These are phyloP conservation scores for Drosophila borborema DNA, from an alignment of 2,888 invertebrate species.

Conservation along the genomic window DNA sequence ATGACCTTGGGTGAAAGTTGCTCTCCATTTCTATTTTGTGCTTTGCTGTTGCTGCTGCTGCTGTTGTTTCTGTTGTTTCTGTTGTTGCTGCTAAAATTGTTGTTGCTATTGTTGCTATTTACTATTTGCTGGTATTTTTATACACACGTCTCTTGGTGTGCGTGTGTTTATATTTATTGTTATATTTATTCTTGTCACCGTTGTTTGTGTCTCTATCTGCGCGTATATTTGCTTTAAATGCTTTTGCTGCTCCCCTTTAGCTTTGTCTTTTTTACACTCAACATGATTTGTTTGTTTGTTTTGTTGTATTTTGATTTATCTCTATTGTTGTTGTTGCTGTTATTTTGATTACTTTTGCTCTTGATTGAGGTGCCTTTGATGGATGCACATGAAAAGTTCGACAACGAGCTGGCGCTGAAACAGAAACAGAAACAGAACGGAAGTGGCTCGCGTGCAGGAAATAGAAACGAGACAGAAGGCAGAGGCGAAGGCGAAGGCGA, in stretches of 20 bases:
- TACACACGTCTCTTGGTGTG: conserved; percentile 22
- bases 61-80: conserved; percentile 17
- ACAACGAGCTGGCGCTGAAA: conserved; percentile 26
- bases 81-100: conserved; percentile 19
- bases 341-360: conserved; percentile 74
- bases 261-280: conserved; percentile 45
- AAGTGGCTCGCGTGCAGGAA: conserved; percentile 71
- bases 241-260: conserved; percentile 47
- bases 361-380: conserved; percentile 69
- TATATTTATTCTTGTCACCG: conserved; percentile 61
- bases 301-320: conserved; percentile 44
- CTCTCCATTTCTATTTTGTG: conserved; percentile 80
- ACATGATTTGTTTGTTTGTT: conserved; percentile 62
- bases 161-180: conserved; percentile 52
- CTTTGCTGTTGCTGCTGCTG: conserved; percentile 50
- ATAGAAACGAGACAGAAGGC: conserved; percentile 6
- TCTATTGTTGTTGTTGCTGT: conserved; percentile 18
- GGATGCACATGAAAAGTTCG: conserved; percentile 46
- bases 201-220: conserved; percentile 23
- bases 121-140: conserved; percentile 51
- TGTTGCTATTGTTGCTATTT: conserved; percentile 22
- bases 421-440: conserved; percentile 70
- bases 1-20: conserved; percentile 79
- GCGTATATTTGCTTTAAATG: conserved; percentile 34
- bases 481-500: neutral